A percentile compares a stretch with the other conserved stretches of the same genome.
Conservation (phyloP, 2,113 vertebrate genomes). For the Tylochromis polylepis region DNA sequence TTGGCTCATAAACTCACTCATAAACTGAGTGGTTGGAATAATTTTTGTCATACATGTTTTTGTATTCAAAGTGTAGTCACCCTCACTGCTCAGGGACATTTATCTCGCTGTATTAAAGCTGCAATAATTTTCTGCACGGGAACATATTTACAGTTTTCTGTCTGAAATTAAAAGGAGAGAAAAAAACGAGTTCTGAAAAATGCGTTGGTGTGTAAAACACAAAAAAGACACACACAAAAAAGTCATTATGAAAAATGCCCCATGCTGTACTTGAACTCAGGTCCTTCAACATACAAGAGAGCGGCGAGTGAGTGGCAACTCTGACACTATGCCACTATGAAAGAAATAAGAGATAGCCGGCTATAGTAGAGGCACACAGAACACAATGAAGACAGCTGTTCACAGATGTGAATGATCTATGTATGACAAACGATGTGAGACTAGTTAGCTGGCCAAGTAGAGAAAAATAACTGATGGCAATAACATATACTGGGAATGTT, state of each 20-base stretch:
- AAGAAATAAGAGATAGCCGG: neutral
- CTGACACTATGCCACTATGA: neutral
- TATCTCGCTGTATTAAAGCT: neutral
- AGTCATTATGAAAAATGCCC: neutral
- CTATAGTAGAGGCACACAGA: neutral
- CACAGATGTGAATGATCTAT: neutral
- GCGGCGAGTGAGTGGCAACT: neutral
- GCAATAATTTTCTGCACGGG: accelerated
- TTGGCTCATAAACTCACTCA: neutral
- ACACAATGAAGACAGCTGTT: neutral
- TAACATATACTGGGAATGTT: neutral
- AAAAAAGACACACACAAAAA: neutral
- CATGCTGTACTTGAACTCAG: neutral
- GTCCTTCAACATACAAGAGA: neutral
- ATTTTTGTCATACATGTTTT: neutral
- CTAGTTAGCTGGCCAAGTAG: neutral
- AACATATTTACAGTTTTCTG: neutral
- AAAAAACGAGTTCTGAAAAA: neutral
- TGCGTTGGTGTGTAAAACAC: neutral
- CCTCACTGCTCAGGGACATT: neutral
- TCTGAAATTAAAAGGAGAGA: neutral
- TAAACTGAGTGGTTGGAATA: accelerated
- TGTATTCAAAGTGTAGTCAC: too few species aligned
- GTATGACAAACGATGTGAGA: accelerated
- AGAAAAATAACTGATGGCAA: neutral